Conservation (phyloP, 2,113 vertebrate genomes). For the Aleadryas rufinucha region DNA sequence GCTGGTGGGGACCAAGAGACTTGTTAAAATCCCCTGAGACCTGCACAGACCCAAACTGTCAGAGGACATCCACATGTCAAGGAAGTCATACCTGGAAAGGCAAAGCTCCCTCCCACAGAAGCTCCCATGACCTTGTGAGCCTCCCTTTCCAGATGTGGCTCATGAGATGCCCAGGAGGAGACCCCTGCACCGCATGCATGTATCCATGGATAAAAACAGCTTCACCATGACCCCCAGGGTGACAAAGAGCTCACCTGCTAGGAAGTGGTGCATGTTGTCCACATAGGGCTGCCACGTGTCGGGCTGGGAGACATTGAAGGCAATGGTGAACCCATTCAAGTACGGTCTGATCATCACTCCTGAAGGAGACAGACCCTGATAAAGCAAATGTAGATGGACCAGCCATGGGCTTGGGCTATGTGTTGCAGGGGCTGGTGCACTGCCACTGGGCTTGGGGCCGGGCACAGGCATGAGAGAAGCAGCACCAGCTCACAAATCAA, state of each 20-base stretch:
- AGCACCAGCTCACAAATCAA: neutral
- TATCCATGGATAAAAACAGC: neutral
- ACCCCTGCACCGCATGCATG: accelerated
- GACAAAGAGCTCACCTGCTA: slow-evolving; percentile 78
- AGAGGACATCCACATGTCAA: accelerated
- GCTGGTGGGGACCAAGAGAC: slow-evolving; percentile 67
- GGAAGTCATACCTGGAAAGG: neutral
- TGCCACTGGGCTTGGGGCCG: accelerated
- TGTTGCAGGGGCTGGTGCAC: neutral
- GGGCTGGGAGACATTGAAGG: slow-evolving; percentile 84
- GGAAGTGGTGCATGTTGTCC: slow-evolving; percentile 83
- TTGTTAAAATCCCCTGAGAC: neutral
- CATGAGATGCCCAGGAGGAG: neutral
- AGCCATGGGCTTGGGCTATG: neutral
- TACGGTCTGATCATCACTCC: slow-evolving; percentile 94
- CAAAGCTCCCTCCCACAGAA: neutral
- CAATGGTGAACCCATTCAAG: slow-evolving; percentile 81
- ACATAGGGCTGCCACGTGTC: slow-evolving; percentile 88
- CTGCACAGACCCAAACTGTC: neutral
- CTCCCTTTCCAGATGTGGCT: neutral
- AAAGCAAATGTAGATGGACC: neutral
- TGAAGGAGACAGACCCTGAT: slow-evolving; percentile 64
- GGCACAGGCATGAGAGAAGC: accelerated
- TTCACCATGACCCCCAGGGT: accelerated
- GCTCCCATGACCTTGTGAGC: neutral